Base-by-base conservation (phyloP, 2,888 invertebrate genomes). In the Empis stercorea region DNA sequence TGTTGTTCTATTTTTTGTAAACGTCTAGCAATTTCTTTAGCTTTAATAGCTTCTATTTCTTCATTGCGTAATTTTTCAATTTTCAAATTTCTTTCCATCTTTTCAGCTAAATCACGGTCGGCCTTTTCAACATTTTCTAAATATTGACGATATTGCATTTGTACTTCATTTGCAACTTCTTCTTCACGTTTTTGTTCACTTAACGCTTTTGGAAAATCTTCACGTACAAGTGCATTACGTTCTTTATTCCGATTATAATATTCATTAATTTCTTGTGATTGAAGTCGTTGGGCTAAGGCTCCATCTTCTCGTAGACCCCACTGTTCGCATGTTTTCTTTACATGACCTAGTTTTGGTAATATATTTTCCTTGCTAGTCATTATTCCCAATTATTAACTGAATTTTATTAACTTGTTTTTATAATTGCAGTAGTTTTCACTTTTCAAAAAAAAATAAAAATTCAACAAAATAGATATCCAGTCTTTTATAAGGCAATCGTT, bases 301-400 rank as follows among this genome's bases (percentile, higher is more conserved):
- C 84, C 81, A 67, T 88, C 88, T 71, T 88, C 88, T 59, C 85
- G 79, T 30, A 88, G 81, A 56, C 84, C 71, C 86, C 87, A 88
- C 68, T 87, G 84, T 57, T 82, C 79, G 61, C 87, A 83, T 49
- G 87, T 86, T 81, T 23, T 20, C 11, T 40, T 40, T n/a, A 40
- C 40, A 40, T 40, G 40, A 40, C 40, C 40, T 40, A 23, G 13
- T 34, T 34, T 34, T 34, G 34, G 34, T 27, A 27, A 27, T 27
- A 27, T 2, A 9, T 27, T 27, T 27, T 27, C 23, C 7, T 27
- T 27, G 23, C 23, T 27, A 9, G 23, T 27, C 23, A 27, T 27
- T 27, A n/a, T n/a, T n/a, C n/a, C n/a, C n/a, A n/a, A n/a, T n/a
- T n/a, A n/a, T n/a, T n/a, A n/a, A n/a, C 5, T 27, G 7, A 6